Base-by-base conservation (phyloP, 2,888 invertebrate genomes). In the Hoplodrina blanda region DNA sequence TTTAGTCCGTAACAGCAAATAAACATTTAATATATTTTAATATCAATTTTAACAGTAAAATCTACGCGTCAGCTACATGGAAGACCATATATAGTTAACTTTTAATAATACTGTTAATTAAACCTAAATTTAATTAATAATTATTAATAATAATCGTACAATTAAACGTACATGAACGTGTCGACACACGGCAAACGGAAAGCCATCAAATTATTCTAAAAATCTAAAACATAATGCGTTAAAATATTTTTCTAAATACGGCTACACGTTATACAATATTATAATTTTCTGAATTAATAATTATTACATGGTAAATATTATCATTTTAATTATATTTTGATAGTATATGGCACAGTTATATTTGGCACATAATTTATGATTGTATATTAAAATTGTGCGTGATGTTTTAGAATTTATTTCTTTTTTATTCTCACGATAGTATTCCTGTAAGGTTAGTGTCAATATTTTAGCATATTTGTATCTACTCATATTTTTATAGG, bases 161-260 rank as follows among this genome's bases (percentile, higher is more conserved):
- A 88, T 88, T 88, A 90, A 94, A 93, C 88, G 90, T 92, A 96
- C 95, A 90, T 95, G 95, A 95, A 96, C 95, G 93, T 92, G 93
- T 94, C 95, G 83, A 92, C 93, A 91, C 91, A 90, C 90, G 91
- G 88, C 81, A 85, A 88, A 87, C 85, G 87, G 91, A 89, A 90
- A 91, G 90, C 89, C 90, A 88, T 89, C 89, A 89, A 89, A 88
- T 90, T 88, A 88, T 86, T 88, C 86, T 84, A 81, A 84, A 83
- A 73, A 73, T 77, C 78, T 81, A 79, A 83, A 73, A 77, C 70
- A 78, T 71, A 79, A 73, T 77, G 64, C 60, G 69, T 68, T 76
- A 76, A 76, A 81, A 83, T 80, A 84, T 41, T 78, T 68, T 79
- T 20, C 81, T 73, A 82, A 73, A 80, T 74, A 81, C 69, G 80